Evolutionary conservation across 2,797 vertebrate species (phyloP).

Genomic region (Linurgus olivaceus): DNA sequence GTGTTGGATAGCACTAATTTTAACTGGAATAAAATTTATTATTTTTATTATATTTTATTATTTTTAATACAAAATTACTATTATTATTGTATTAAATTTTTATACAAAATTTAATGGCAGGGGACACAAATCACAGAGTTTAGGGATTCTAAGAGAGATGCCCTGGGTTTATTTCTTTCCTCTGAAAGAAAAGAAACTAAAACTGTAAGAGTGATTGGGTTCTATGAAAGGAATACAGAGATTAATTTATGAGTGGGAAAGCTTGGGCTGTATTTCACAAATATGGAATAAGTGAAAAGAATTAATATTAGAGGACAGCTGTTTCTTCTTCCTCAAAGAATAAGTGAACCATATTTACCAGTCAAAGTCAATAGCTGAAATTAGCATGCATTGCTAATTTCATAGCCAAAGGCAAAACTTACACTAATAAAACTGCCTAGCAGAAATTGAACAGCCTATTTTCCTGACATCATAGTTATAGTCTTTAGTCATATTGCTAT

Average conservation of each 20-base stretch:
- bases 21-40: background rate
- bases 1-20: background rate
- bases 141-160: background rate
- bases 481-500: background rate
- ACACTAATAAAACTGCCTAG: background rate
- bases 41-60: background rate
- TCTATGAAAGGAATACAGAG: background rate
- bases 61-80: background rate
- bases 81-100: background rate
- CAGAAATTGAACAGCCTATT: background rate
- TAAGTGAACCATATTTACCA: slow-evolving; percentile 15
- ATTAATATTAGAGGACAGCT: background rate
- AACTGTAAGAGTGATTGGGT: background rate
- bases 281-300: background rate
- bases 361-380: slow-evolving; percentile 43
- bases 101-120: background rate
- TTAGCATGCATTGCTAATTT: slow-evolving; percentile 10
- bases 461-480: background rate
- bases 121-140: fast-evolving
- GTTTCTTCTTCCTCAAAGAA: slow-evolving; percentile 17
- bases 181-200: background rate
- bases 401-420: background rate
- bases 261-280: background rate
- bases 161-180: background rate
- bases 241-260: background rate